These are phyloP conservation scores for Germaria angustata DNA, from an alignment of 2,888 invertebrate species.

Conservation along the genomic window DNA sequence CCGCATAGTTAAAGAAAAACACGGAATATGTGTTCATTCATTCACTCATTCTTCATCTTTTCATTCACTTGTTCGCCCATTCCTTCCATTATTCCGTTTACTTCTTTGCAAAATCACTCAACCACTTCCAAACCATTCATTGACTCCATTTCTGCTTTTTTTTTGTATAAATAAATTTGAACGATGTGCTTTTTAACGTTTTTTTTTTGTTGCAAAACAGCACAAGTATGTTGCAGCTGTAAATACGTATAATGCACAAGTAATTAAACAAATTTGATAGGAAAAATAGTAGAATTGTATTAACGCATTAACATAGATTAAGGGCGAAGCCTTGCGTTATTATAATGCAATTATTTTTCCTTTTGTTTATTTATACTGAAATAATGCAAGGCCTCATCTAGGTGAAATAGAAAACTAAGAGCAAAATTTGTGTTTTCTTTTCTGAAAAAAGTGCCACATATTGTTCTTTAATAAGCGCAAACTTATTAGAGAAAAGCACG, in stretches of 20 bases:
- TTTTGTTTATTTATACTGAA: no score
- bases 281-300: not conserved
- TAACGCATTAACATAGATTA: not conserved
- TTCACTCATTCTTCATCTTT: slow-evolving; percentile 8
- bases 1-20: not conserved
- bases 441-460: no score
- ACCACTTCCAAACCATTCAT: slow-evolving; percentile 26
- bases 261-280: slow-evolving; percentile 17
- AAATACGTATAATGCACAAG: slow-evolving; percentile 41
- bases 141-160: slow-evolving; percentile 22
- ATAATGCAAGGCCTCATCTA: no score
- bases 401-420: no score
- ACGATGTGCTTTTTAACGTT: slow-evolving; percentile 42
- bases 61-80: not conserved
- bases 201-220: slow-evolving; percentile 30
- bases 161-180: slow-evolving; percentile 11
- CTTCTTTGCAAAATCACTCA: slow-evolving; percentile 31
- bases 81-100: slow-evolving; percentile 1
- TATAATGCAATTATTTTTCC: no score
- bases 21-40: slow-evolving; percentile 1
- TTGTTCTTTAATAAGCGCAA: no score
- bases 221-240: slow-evolving; percentile 31
- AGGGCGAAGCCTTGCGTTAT: no score
- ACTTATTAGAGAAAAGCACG: no score
- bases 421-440: no score